phyloP scores from a whole-genome alignment of 2,888 invertebrate species.

The Meghimatium bilineatum region DNA sequence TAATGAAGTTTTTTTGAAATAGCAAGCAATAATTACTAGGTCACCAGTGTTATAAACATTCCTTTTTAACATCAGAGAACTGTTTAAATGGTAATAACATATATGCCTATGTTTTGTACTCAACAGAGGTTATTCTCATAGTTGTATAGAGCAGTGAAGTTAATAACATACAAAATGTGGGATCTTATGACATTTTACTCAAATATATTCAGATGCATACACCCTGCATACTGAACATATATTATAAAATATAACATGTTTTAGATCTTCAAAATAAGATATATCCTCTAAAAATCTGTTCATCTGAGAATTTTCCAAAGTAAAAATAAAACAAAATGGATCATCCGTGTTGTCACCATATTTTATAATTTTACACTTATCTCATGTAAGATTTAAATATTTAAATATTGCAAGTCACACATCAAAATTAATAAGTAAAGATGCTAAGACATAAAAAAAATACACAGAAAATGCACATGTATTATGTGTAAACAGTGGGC shows the following conservation, averaged over 20 bases:
- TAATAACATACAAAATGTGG: not conserved
- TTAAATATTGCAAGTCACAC: not conserved
- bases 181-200: not conserved
- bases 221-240: not conserved
- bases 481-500: not conserved
- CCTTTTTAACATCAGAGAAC: too few species aligned
- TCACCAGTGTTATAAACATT: too few species aligned
- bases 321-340: not conserved
- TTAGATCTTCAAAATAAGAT: not conserved
- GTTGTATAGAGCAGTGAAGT: not conserved
- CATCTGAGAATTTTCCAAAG: not conserved
- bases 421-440: not conserved
- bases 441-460: not conserved
- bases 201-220: not conserved
- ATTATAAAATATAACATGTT: not conserved
- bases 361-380: constrained; percentile 8
- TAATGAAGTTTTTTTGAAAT: too few species aligned
- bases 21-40: too few species aligned
- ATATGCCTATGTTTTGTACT: too few species aligned
- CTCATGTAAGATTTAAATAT: not conserved
- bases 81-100: too few species aligned
- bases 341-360: not conserved
- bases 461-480: not conserved
- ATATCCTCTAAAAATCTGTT: too few species aligned
- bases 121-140: too few species aligned